A percentile compares a stretch with the other conserved stretches of the same genome.
These are phyloP conservation scores for Bembecia ichneumoniformis DNA, from an alignment of 2,888 invertebrate species.

Conservation along the genomic window DNA sequence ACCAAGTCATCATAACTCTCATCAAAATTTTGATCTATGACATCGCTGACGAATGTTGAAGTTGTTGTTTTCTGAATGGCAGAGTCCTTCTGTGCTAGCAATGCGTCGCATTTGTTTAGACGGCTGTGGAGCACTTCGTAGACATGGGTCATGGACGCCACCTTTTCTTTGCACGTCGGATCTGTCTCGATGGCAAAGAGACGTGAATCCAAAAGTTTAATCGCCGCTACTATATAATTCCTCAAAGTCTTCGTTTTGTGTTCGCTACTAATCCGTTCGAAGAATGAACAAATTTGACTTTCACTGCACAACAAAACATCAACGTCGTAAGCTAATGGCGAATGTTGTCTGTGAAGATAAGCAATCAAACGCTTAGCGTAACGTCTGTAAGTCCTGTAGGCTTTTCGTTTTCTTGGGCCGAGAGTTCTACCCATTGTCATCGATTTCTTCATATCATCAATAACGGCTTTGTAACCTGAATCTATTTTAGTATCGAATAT, in stretches of 20 bases:
- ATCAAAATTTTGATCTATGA: conserved; percentile 50
- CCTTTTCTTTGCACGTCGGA: conserved; percentile 64
- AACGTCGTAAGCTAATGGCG: conserved; percentile 64
- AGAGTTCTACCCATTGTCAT: conserved; percentile 66
- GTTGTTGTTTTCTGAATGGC: conserved; percentile 31
- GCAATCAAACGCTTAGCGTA: conserved; percentile 64
- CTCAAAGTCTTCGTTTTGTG: conserved; percentile 65
- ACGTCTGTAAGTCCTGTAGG: conserved; percentile 60
- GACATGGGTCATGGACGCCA: conserved; percentile 62
- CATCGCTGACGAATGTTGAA: conserved; percentile 42
- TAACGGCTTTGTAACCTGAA: conserved; percentile 68
- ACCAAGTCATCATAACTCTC: conserved; percentile 50
- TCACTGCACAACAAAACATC: conserved; percentile 63
- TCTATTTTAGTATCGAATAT: conserved; percentile 68
- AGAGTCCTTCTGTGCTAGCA: conserved; percentile 49
- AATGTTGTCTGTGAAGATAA: conserved; percentile 63
- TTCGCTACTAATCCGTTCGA: conserved; percentile 59
- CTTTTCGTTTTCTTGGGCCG: conserved; percentile 59
- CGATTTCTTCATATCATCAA: conserved; percentile 69
- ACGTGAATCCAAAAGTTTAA: conserved; percentile 61
- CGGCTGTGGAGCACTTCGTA: conserved; percentile 60
- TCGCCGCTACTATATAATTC: conserved; percentile 65
- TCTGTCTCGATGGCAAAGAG: conserved; percentile 67
- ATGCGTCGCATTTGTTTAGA: conserved; percentile 55
- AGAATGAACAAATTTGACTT: conserved; percentile 59